A percentile compares a stretch with the other conserved stretches of the same genome.
Conservation (phyloP, 2,797 vertebrate species). For the Hoplostethus mediterraneus region DNA sequence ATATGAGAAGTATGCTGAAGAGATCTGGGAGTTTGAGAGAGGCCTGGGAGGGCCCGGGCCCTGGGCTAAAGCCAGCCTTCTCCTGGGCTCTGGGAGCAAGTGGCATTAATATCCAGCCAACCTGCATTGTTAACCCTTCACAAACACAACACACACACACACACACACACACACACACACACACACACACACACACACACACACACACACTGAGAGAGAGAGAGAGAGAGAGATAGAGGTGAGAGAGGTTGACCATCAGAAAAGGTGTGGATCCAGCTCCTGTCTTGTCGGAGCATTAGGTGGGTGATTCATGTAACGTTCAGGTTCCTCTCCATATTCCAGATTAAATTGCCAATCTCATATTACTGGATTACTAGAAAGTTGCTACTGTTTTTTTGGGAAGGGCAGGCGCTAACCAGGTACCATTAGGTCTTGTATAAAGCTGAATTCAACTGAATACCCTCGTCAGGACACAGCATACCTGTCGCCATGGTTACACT, state of each 20-base stretch:
- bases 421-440: too few relatives aligned
- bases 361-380: not conserved
- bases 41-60: constrained; percentile 77
- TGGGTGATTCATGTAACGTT: constrained; percentile 24
- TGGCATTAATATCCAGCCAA: constrained; percentile 76
- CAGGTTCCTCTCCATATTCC: not conserved
- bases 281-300: not conserved
- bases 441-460: too few relatives aligned
- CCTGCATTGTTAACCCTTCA: constrained; percentile 74
- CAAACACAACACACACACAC: constrained; percentile 21
- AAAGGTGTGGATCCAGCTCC: constrained; percentile 5
- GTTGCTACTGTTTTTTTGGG: too few relatives aligned
- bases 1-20: constrained; percentile 89
- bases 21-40: constrained; percentile 85
- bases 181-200: constrained; percentile 21
- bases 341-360: not conserved
- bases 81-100: constrained; percentile 68
- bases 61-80: constrained; percentile 76
- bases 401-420: too few relatives aligned
- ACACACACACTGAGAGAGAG: not conserved
- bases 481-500: too few relatives aligned
- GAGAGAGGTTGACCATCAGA: not conserved
- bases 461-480: too few relatives aligned
- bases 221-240: not conserved
- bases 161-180: not conserved